These are phyloP conservation scores for Nephotettix cincticeps DNA, from an alignment of 1,140 invertebrate species.

Conservation along the genomic window DNA sequence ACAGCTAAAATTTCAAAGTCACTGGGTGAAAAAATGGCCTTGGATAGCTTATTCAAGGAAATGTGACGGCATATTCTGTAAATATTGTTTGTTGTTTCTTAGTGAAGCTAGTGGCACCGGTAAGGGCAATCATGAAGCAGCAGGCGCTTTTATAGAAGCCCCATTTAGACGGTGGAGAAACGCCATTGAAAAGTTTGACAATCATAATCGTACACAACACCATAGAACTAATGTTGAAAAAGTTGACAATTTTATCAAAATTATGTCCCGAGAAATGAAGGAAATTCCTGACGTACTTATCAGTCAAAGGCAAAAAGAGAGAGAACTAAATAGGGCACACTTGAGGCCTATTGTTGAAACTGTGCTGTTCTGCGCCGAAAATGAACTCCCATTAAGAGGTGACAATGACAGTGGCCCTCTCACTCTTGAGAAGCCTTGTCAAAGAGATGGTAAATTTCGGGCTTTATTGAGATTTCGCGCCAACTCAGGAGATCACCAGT, in stretches of 20 bases:
- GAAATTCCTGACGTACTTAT: neutral
- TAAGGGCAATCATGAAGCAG: neutral
- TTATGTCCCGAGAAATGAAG: neutral
- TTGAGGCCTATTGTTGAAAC: neutral
- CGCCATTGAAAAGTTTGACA: neutral
- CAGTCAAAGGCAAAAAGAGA: neutral
- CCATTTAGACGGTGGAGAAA: neutral
- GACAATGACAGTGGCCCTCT: neutral
- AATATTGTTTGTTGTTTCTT: neutral
- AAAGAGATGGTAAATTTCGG: neutral
- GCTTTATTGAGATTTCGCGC: neutral
- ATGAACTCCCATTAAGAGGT: neutral
- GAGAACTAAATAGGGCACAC: neutral
- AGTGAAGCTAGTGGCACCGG: neutral
- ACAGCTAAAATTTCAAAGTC: neutral
- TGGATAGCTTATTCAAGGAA: neutral
- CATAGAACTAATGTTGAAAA: neutral
- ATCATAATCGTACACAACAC: neutral
- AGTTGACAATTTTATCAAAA: neutral
- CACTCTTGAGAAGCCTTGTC: neutral
- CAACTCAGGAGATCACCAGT: neutral
- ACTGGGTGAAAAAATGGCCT: neutral
- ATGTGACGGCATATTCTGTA: neutral
- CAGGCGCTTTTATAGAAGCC: neutral
- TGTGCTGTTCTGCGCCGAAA: neutral